Evolutionary conservation across 2,888 invertebrate species (phyloP).

Genomic region (Diadegma fenestrale): DNA sequence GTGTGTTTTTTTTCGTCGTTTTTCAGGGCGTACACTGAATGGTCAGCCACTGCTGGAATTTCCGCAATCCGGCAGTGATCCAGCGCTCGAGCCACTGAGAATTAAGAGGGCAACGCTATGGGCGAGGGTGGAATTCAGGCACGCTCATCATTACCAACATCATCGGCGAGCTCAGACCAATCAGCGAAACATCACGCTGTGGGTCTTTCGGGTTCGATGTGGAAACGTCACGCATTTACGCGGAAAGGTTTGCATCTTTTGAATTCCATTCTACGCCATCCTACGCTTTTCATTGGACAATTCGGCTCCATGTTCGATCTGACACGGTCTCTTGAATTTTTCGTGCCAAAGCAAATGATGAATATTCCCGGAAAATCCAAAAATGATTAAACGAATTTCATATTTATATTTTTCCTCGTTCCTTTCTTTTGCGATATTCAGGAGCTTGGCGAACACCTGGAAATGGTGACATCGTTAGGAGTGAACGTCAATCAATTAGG

Average conservation of each 20-base stretch:
- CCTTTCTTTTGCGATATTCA: constrained; percentile 61
- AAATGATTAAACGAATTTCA: background rate
- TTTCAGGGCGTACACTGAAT: constrained; percentile 92
- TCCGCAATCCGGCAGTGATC: constrained; percentile 87
- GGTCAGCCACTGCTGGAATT: constrained; percentile 95
- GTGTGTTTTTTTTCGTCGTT: constrained; percentile 44
- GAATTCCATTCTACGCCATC: background rate
- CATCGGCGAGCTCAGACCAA: constrained; percentile 79
- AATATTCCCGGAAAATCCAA: background rate
- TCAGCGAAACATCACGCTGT: constrained; percentile 87
- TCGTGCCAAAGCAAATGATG: background rate
- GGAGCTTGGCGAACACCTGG: constrained; percentile 83
- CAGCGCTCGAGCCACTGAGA: constrained; percentile 87
- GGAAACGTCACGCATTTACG: constrained; percentile 88
- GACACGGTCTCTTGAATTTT: background rate
- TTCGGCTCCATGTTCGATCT: background rate
- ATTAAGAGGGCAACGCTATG: constrained; percentile 93
- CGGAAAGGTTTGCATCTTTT: constrained; percentile 86
- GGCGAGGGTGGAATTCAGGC: constrained; percentile 88
- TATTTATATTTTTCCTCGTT: background rate
- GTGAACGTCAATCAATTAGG: constrained; percentile 89
- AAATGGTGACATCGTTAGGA: constrained; percentile 82
- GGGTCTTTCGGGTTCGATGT: constrained; percentile 89
- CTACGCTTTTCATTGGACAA: background rate
- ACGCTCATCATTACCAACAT: constrained; percentile 83